Evolutionary conservation across 2,888 invertebrate species (phyloP).

Genomic region (Eumerus sabulonum): DNA sequence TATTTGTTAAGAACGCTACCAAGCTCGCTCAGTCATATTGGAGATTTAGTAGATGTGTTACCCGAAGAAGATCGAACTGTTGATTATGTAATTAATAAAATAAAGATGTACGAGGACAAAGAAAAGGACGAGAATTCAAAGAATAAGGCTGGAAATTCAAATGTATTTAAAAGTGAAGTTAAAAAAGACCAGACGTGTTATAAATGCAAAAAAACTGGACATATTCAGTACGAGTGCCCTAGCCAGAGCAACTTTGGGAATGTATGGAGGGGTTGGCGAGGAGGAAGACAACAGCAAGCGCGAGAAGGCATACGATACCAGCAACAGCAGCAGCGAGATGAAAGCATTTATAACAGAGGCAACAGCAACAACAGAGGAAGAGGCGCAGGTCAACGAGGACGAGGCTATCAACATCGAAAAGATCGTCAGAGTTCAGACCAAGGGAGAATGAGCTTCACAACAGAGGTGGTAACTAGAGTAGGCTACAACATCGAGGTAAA

Average conservation of each 20-base stretch:
- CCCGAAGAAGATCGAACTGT: conserved; percentile 28
- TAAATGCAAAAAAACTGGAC: not conserved
- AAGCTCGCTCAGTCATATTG: conserved; percentile 35
- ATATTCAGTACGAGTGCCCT: not conserved
- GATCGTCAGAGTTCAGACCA: too few species aligned
- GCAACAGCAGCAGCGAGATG: not conserved
- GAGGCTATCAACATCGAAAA: not conserved
- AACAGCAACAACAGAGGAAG: not conserved
- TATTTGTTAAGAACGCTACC: conserved; percentile 41
- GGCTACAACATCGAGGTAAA: not conserved
- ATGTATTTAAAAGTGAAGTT: not conserved
- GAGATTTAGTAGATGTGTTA: conserved; percentile 42
- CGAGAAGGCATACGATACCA: not conserved
- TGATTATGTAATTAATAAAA: conserved; percentile 1
- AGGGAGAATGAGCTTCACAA: too few species aligned
- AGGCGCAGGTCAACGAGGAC: not conserved
- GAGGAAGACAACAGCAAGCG: not conserved
- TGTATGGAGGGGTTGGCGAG: not conserved
- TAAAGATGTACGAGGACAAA: not conserved
- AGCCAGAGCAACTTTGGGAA: not conserved
- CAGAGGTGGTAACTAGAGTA: too few species aligned
- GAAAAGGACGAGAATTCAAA: not conserved
- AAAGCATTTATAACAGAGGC: too few species aligned
- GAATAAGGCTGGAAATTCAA: not conserved
- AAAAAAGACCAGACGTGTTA: not conserved